Base-by-base conservation (phyloP, 2,113 vertebrate genomes). In the Natator depressus region DNA sequence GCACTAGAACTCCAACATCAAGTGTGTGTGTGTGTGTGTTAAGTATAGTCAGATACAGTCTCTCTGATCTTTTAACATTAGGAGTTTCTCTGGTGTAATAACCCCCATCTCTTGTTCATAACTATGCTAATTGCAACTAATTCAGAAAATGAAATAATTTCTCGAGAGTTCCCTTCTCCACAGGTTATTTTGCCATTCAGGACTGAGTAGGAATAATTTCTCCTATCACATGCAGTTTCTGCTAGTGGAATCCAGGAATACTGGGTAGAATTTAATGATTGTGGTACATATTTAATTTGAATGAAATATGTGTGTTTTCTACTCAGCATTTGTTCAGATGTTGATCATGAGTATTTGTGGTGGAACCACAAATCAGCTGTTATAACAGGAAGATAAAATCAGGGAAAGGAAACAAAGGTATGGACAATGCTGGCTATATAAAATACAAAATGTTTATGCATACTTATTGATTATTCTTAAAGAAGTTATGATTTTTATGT, bases 71-170 rank as follows among this genome's bases (percentile, higher is more conserved):
- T 92, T 93, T 46, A 93, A 92, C 11, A 3, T 55, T 11, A 72
- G 72, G 59, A 91, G 22, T 78, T 89, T 59, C 57, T 38, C 84
- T 91, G 79, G 49, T 78, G 53, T 49, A 42, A 65, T 54, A 53
- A 65, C 11, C 54, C 47, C 81, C 25, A 51, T 19, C 78, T 88
- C 46, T 79, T n/a, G 82, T 89, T 84, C 84, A 90, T 88, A 89
- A 54, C 20, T 31, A 82, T 8, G 47, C n/a, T 93, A 93, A 95
- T 93, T 91, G 88, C 85, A 95, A 89, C 47, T 81, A 89, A 95
- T 87, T 90, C 80, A 87, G 54, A 93, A 57, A 80, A 91, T 13
- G 14, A 92, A 97, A 86, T 53, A 2, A 51, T 88, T 95, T 92
- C 75, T 84, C 65, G 84, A 65, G 85, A 80, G 38, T 38, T 92